Percentiles rank a stretch among this genome's conserved stretches.
Conservation (phyloP, 2,888 invertebrate genomes). For the Scelioninae gen. 2 region DNA sequence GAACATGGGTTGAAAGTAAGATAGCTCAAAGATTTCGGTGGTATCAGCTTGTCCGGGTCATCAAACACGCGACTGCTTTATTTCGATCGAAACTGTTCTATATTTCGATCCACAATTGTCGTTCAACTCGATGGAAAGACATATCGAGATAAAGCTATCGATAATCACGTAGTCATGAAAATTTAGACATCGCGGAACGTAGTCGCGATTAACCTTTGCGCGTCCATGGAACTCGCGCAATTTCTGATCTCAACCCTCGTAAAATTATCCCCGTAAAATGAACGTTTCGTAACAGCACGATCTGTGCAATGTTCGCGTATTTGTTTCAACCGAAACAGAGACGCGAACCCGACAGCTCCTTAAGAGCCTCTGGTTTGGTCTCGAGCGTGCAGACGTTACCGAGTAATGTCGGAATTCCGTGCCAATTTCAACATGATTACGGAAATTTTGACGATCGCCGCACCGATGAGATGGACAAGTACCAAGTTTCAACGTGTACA, state of each 20-base stretch:
- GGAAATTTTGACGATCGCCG: constrained; percentile 18
- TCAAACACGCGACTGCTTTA: constrained; percentile 26
- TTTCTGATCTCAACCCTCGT: constrained; percentile 24
- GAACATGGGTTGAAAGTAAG: constrained; percentile 44
- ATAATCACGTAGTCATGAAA: constrained; percentile 2
- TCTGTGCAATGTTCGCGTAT: neutral
- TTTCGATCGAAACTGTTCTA: constrained; percentile 25
- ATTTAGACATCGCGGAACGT: neutral
- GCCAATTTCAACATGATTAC: constrained; percentile 29
- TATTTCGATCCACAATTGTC: constrained; percentile 16
- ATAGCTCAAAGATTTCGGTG: constrained; percentile 43
- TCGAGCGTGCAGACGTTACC: too few relatives aligned
- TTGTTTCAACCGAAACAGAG: too few relatives aligned
- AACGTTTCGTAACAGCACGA: constrained; percentile 7
- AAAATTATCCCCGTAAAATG: constrained; percentile 3
- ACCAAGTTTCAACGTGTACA: constrained; percentile 35
- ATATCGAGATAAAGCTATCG: neutral
- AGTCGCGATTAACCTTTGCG: constrained; percentile 3
- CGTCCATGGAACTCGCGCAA: constrained; percentile 13
- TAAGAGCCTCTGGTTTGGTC: too few relatives aligned
- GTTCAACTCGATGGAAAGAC: constrained; percentile 5
- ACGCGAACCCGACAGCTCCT: too few relatives aligned
- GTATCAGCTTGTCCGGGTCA: constrained; percentile 26
- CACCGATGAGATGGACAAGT: constrained; percentile 25
- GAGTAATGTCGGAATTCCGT: constrained; percentile 28